Conservation (phyloP, 2,113 vertebrate species). For the Calypte anna region DNA sequence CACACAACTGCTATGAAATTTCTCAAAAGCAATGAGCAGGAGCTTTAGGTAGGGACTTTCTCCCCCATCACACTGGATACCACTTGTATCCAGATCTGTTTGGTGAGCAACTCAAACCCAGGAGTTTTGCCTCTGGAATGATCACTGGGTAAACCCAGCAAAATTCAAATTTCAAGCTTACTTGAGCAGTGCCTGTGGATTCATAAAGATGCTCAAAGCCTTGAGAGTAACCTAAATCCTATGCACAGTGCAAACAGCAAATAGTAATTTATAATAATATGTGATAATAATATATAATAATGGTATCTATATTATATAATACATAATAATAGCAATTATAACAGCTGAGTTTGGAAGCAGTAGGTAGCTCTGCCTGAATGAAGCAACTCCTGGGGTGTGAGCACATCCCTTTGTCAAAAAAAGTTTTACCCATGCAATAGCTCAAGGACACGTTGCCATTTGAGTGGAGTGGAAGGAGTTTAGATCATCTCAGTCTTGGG, state of each 20-base stretch:
- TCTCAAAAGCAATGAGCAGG: neutral
- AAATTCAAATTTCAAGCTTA: neutral
- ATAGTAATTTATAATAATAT: neutral
- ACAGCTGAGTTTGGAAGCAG: neutral
- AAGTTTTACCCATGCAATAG: neutral
- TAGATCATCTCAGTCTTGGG: neutral
- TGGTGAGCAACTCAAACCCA: neutral
- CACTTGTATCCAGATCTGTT: neutral
- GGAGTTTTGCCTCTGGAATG: neutral
- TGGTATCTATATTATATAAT: too few species aligned
- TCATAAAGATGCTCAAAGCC: neutral
- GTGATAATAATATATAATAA: too few species aligned
- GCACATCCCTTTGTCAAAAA: neutral
- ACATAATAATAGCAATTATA: neutral
- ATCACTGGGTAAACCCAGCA: neutral
- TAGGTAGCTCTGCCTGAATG: neutral
- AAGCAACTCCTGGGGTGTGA: fast-evolving
- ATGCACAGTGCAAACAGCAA: neutral
- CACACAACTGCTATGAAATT: neutral
- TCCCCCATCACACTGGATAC: neutral
- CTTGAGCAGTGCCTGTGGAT: neutral
- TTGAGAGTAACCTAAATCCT: neutral
- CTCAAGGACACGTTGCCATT: neutral
- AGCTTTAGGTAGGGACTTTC: neutral
- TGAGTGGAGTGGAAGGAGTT: neutral